Evolutionary conservation across 2,888 invertebrate species (phyloP), one percentile per base, ranked within the genome.

Genomic region (Linyphia triangularis): DNA sequence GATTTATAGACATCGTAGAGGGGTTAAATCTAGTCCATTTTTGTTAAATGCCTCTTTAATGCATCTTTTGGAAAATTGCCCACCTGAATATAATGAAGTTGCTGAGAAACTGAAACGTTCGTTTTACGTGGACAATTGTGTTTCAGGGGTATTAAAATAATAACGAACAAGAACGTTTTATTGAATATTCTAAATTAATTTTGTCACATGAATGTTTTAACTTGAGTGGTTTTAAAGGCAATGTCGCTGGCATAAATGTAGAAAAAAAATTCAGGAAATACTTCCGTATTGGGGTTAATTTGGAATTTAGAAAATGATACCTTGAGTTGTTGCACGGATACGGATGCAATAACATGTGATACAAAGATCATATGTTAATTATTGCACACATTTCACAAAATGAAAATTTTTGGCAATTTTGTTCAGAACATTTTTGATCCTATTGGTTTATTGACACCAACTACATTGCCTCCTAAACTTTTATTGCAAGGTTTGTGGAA

Each of bases 151-250:
- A 61, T 10, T 63, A 30, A 22, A 28, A 33, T 43, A 73, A 0
- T 43, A n/a, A 73, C 28, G 83, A 73, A 51, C 65, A 40, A 28
- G 73, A 63, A 22, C n/a, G n/a, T n/a, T n/a, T n/a, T n/a, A n/a
- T n/a, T n/a, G n/a, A n/a, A n/a, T n/a, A n/a, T n/a, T n/a, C n/a
- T 5, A 63, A 73, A 63, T 9, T 28, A 13, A 83, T 63, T 9
- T 28, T 83, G 43, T 22, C 43, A 6, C 37, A 51, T 2, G 63
- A 43, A 13, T 73, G 73, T 73, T 83, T 83, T 19, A 73, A 73
- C n/a, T 73, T 83, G 24, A n/a, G 63, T 5, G 19, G 51, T 63
- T 72, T 61, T 2, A 83, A 61, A 73, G 73, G 22, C n/a, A n/a
- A n/a, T n/a, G n/a, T n/a, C n/a, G n/a, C n/a, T n/a, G n/a, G n/a